phyloP scores from a whole-genome alignment of 2,113 vertebrate genomes.

The Chlorocebus sabaeus region DNA sequence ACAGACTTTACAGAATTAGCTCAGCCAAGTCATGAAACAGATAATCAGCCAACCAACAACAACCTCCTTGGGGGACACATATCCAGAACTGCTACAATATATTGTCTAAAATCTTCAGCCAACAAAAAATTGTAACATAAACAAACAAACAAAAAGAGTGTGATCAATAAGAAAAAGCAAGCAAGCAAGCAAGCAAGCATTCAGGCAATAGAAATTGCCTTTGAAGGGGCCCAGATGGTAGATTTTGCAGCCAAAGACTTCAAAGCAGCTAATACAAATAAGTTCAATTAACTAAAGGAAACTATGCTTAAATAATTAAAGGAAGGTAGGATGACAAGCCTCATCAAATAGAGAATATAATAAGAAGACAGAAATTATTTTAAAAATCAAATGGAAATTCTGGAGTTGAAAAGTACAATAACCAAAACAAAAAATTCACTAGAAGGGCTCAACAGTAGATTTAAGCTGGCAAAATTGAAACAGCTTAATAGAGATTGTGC shows the following conservation, averaged over 20 bases:
- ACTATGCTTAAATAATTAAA: neutral
- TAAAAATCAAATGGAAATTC: neutral
- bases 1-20: neutral
- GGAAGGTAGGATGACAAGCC: neutral
- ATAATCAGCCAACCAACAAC: neutral
- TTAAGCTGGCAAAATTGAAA: neutral
- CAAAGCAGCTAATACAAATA: neutral
- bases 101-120: neutral
- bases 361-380: neutral
- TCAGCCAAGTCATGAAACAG: neutral
- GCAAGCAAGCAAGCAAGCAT: neutral
- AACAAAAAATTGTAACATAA: neutral
- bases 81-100: neutral
- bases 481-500: neutral
- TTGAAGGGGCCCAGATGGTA: neutral
- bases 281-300: neutral
- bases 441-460: neutral
- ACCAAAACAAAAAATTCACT: neutral
- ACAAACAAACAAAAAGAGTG: neutral
- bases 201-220: neutral
- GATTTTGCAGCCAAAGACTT: neutral
- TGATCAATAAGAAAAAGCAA: neutral
- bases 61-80: neutral
- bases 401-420: neutral
- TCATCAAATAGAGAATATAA: neutral